A percentile compares a stretch with the other conserved stretches of the same genome.
phyloP scores from a whole-genome alignment of 2,888 invertebrate genomes.

The Strigamia transsilvanica region DNA sequence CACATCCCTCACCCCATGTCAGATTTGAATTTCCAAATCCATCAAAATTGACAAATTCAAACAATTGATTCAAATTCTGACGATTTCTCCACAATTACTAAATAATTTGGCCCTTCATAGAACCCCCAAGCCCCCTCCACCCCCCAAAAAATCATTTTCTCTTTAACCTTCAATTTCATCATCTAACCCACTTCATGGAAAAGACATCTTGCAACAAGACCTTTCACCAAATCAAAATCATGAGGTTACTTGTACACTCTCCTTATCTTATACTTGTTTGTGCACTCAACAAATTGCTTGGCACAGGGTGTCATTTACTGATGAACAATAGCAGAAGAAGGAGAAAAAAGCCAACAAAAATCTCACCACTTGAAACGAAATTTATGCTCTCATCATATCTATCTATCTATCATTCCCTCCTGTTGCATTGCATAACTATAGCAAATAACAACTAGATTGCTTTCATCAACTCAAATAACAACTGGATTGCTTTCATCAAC shows the following conservation, averaged over 20 bases:
- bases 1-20: background rate
- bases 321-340: slow-evolving; percentile 18
- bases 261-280: slow-evolving; percentile 35
- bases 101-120: no score
- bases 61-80: no score
- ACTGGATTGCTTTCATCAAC: background rate
- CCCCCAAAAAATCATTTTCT: background rate
- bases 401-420: background rate
- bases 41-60: background rate
- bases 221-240: slow-evolving; percentile 44
- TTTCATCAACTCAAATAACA: background rate
- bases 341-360: background rate
- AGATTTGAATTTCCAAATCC: background rate
- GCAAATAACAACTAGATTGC: background rate
- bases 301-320: slow-evolving; percentile 44
- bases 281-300: slow-evolving; percentile 44
- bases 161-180: slow-evolving; percentile 15
- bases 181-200: slow-evolving; percentile 14
- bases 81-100: no score
- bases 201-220: slow-evolving; percentile 19
- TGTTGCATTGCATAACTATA: background rate
- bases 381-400: slow-evolving; percentile 34
- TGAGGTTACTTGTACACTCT: slow-evolving; percentile 33
- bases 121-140: no score
- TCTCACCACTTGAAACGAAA: background rate